Base-by-base conservation (phyloP, 2,113 vertebrate species). In the Anas platyrhynchos region DNA sequence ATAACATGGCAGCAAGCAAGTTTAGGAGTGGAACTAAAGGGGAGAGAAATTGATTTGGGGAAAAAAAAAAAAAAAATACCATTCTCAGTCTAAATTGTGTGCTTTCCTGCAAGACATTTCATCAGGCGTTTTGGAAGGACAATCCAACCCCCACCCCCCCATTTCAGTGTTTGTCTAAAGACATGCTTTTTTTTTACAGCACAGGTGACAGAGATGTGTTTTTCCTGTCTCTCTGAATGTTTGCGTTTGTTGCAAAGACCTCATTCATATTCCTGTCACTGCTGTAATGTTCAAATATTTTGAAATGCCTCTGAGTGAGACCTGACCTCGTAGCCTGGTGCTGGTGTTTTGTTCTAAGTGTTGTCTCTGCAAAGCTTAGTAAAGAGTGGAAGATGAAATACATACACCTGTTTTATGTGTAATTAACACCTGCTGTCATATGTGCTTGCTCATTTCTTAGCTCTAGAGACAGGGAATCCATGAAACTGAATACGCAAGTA, bases 201-300 rank as follows among this genome's bases (percentile, higher is more conserved):
- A 32, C 48, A 86, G 32, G 86, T 84, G 85, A 66, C 81, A 92
- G 69, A 68, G 81, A 14, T 8, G 34, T 27, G 32, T 75, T 93
- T 65, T 88, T 31, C 71, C 48, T 87, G 44, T 89, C 73, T 58
- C 55, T 52, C 67, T 88, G 78, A 44, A 65, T 82, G 16, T 4
- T 17, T 48, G 12, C 59, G 34, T 65, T 76, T 66, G 32, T 67
- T 67, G 38, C 4, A 1, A 87, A 72, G 54, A 61, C 20, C 34
- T 91, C 73, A 75, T 96, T 93, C 16, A 6, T 72, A 92, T 93
- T 93, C 83, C 61, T 78, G 38, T 84, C 86, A 61, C 3, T 50
- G 12, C 5, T 43, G 13, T 23, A 22, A 27, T 3, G 20, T 75
- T 93, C n/a, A 61, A 38, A 72, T 31, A 25, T 71, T 83, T 54